phyloP scores from a whole-genome alignment of 2,888 invertebrate genomes.

The Chydorus sphaericus region DNA sequence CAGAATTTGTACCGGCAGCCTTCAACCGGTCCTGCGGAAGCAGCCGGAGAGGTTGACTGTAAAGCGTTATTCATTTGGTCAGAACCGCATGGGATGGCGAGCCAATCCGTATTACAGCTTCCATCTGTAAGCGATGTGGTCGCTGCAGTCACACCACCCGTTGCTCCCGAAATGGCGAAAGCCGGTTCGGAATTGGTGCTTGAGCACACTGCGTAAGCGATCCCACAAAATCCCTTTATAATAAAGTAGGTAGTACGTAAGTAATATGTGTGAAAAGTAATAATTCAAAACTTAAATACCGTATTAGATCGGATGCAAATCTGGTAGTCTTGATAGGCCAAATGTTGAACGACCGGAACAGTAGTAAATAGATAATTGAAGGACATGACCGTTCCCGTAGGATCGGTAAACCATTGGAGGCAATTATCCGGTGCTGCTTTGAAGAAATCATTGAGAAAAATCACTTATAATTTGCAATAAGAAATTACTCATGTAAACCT shows the following conservation, averaged over 20 bases:
- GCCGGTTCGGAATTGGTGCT: slow-evolving; percentile 32
- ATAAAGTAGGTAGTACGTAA: neutral
- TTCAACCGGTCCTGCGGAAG: slow-evolving; percentile 32
- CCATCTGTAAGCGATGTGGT: slow-evolving; percentile 31
- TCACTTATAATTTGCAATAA: neutral
- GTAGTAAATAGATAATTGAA: slow-evolving; percentile 45
- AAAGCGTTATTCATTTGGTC: slow-evolving; percentile 37
- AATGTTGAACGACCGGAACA: slow-evolving; percentile 43
- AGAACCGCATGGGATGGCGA: slow-evolving; percentile 59
- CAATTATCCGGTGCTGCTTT: slow-evolving; percentile 44
- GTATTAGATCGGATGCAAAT: slow-evolving; percentile 61
- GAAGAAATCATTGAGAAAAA: too few relatives aligned
- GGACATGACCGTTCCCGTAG: slow-evolving; percentile 45
- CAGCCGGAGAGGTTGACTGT: slow-evolving; percentile 25
- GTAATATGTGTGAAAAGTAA: neutral
- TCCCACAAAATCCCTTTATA: slow-evolving; percentile 48
- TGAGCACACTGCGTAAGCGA: slow-evolving; percentile 59
- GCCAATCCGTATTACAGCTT: slow-evolving; percentile 57
- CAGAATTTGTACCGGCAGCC: slow-evolving; percentile 65
- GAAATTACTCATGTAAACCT: neutral
- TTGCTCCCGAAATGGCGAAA: neutral
- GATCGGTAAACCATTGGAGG: slow-evolving; percentile 47
- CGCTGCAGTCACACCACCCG: slow-evolving; percentile 31
- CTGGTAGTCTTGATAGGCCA: slow-evolving; percentile 58
- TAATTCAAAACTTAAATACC: neutral